Evolutionary conservation across 2,888 invertebrate species (phyloP), one percentile per base, ranked within the genome.

Genomic region (Linnaemya tessellans): DNA sequence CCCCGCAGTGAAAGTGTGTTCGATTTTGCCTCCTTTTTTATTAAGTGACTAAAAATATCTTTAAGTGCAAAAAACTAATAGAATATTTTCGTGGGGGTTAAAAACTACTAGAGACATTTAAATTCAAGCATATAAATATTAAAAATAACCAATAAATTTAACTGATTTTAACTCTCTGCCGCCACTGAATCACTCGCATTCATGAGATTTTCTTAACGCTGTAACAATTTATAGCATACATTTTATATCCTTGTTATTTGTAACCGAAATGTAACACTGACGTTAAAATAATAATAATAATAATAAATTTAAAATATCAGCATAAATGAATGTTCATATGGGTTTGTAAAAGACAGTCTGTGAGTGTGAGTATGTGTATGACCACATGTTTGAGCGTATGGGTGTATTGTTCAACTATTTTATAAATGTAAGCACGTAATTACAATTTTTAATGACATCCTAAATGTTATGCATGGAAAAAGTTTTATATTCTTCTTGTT

Each of bases 401-500:
- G 71, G n/a, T 35, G 46, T 73, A 54, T 65, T 64, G 64, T 68
- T 85, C 70, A 79, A 85, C 85, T 85, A 82, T 85, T 83, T 85
- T 83, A 75, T 74, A 85, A 85, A 85, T 83, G 83, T 82, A 83
- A 85, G 85, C 85, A 85, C 85, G 85, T 85, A 85, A 85, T 85
- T 85, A 85, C 83, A 75, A 85, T 79, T 85, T 85, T 84, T 85
- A 85, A 85, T 85, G 85, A 85, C 85, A 85, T 85, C 85, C 85
- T 85, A 85, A 85, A 85, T 85, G 83, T 83, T 85, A 81, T 85
- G 82, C 85, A 85, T 85, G 85, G 79, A 85, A 85, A 85, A 83
- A 83, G 79, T 71, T 85, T 78, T 83, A 82, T 78, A 65, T 77
- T 79, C 70, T 85, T 83, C 79, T 79, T 74, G 64, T 82, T 70